A percentile compares a stretch with the other conserved stretches of the same genome.
Evolutionary conservation across 2,888 invertebrate genomes (phyloP).

Genomic region (Nemapogon koenigi): DNA sequence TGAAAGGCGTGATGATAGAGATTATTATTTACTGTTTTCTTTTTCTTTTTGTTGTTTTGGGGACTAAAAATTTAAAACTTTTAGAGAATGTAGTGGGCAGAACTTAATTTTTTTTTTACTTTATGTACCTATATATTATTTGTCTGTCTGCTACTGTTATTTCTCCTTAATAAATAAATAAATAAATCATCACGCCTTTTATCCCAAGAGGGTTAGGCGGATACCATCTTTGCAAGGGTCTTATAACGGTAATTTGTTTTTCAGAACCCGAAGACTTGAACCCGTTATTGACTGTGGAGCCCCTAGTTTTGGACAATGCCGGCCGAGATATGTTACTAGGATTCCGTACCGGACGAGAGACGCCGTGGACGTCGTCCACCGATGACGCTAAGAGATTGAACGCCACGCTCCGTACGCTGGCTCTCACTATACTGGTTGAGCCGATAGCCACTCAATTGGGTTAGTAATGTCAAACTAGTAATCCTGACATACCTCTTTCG

Average conservation of each 20-base stretch:
- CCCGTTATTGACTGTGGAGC: constrained; percentile 27
- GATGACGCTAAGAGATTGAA: constrained; percentile 44
- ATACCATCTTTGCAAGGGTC: too few species aligned
- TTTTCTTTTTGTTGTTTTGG: too few species aligned
- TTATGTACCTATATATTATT: too few species aligned
- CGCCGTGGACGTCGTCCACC: constrained; percentile 24
- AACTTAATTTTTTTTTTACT: neutral
- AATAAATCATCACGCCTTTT: too few species aligned
- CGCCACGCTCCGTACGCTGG: constrained; percentile 75
- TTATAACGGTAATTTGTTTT: constrained; percentile 3
- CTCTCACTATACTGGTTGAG: constrained; percentile 77
- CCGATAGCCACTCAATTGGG: constrained; percentile 79
- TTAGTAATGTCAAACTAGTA: too few species aligned
- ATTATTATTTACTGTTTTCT: too few species aligned
- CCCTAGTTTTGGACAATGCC: constrained; percentile 28
- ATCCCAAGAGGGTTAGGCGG: too few species aligned
- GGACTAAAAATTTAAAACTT: too few species aligned
- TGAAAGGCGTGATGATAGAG: too few species aligned
- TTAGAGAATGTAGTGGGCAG: constrained; percentile 16
- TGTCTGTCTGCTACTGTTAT: neutral
- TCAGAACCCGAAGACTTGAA: constrained; percentile 21
- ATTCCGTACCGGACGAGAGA: constrained; percentile 19
- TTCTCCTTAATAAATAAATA: too few species aligned
- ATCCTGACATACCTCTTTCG: too few species aligned
- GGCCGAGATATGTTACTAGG: constrained; percentile 20